phyloP scores from a whole-genome alignment of 2,797 vertebrate species.

The Apodemus agrarius region DNA sequence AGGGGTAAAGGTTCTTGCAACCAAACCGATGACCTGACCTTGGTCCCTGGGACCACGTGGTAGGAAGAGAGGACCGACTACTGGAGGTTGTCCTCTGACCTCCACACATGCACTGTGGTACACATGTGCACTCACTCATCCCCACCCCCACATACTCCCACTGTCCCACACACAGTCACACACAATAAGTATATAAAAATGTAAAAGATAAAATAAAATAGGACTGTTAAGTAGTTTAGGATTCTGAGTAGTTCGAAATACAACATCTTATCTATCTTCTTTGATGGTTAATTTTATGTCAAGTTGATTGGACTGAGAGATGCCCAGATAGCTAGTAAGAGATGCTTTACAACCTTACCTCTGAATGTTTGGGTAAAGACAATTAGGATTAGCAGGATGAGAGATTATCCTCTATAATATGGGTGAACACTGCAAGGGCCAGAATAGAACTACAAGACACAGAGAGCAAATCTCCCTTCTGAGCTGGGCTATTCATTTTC shows the following conservation, averaged over 20 bases:
- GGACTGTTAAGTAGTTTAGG: constrained; percentile 48
- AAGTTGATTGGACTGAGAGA: too few species aligned
- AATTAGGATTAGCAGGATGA: too few species aligned
- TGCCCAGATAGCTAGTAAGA: too few species aligned
- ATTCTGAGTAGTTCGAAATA: constrained; percentile 72
- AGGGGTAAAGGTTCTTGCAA: not conserved
- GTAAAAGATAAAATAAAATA: not conserved
- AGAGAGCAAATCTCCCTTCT: too few species aligned
- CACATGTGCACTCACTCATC: not conserved
- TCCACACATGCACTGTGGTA: not conserved
- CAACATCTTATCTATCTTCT: constrained; percentile 58
- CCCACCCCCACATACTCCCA: not conserved
- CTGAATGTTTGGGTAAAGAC: too few species aligned
- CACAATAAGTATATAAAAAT: not conserved
- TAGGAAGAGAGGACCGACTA: not conserved
- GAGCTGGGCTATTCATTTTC: too few species aligned
- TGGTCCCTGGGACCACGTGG: not conserved
- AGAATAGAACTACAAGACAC: too few species aligned
- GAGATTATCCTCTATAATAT: too few species aligned
- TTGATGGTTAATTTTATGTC: not conserved
- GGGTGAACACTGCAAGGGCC: too few species aligned
- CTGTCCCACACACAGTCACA: not conserved
- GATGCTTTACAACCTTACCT: too few species aligned
- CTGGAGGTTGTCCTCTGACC: not conserved
- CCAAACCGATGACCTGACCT: not conserved